These are phyloP conservation scores for Cuculus canorus DNA, from an alignment of 2,797 vertebrate species.

Conservation along the genomic window DNA sequence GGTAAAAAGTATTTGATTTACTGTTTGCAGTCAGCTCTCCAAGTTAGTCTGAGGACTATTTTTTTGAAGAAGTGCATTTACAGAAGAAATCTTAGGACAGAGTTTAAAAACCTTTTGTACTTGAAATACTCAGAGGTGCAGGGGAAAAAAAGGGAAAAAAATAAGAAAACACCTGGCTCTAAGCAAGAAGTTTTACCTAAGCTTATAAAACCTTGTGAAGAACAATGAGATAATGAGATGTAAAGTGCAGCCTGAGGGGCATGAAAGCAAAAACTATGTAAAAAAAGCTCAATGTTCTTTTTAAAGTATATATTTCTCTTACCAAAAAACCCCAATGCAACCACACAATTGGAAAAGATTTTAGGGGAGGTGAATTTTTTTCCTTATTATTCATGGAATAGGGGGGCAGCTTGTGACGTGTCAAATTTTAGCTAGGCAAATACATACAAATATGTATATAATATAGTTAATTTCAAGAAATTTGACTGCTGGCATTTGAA, in stretches of 20 bases:
- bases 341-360: neutral
- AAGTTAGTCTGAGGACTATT: neutral
- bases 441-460: neutral
- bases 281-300: neutral
- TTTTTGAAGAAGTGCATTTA: neutral
- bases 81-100: neutral
- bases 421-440: neutral
- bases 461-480: neutral
- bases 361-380: neutral
- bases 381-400: neutral
- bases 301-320: neutral
- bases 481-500: neutral
- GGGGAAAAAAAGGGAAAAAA: neutral
- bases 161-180: neutral
- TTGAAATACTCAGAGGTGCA: neutral
- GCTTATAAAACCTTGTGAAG: neutral
- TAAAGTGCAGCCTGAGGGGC: neutral
- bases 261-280: neutral
- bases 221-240: neutral
- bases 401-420: neutral
- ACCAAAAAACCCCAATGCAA: neutral
- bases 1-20: neutral
- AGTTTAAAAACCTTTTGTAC: neutral
- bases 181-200: neutral
- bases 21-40: neutral